phyloP scores from a whole-genome alignment of 1,140 invertebrate species.

The Diachasmimorpha longicaudata region DNA sequence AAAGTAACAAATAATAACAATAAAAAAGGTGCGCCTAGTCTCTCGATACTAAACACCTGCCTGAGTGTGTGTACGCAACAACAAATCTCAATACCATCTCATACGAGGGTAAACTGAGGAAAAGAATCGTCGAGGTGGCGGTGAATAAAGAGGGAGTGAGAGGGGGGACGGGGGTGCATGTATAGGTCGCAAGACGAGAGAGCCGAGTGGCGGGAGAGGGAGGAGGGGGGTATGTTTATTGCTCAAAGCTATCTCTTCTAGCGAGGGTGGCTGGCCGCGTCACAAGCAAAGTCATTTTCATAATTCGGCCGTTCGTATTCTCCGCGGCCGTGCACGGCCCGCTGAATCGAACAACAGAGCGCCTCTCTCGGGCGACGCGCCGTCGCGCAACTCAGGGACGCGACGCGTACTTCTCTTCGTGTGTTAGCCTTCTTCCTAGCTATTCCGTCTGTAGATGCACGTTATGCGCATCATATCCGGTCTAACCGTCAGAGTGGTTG shows the following conservation, averaged over 20 bases:
- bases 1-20: too few species aligned
- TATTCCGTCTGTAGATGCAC: constrained; percentile 20
- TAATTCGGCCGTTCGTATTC: constrained; percentile 69
- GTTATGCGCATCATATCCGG: too few species aligned
- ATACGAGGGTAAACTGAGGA: background rate
- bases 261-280: constrained; percentile 57
- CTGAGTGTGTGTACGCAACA: too few species aligned
- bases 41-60: too few species aligned
- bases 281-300: constrained; percentile 64
- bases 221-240: constrained; percentile 57
- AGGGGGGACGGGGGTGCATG: background rate
- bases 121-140: background rate
- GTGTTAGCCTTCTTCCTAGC: constrained; percentile 19
- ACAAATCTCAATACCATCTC: too few species aligned
- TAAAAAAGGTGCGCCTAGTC: too few species aligned
- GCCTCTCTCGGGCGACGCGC: constrained; percentile 31
- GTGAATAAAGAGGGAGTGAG: background rate
- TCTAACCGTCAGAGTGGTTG: too few species aligned
- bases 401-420: constrained; percentile 19
- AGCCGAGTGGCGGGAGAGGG: constrained; percentile 12
- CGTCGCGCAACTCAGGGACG: constrained; percentile 59
- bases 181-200: background rate
- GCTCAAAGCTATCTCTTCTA: constrained; percentile 59
- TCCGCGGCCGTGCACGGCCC: constrained; percentile 40
- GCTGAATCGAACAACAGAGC: constrained; percentile 42